Percentiles rank a stretch among this genome's conserved stretches.
Evolutionary conservation across 2,888 invertebrate species (phyloP).

Genomic region (Acanthopleura granulata): DNA sequence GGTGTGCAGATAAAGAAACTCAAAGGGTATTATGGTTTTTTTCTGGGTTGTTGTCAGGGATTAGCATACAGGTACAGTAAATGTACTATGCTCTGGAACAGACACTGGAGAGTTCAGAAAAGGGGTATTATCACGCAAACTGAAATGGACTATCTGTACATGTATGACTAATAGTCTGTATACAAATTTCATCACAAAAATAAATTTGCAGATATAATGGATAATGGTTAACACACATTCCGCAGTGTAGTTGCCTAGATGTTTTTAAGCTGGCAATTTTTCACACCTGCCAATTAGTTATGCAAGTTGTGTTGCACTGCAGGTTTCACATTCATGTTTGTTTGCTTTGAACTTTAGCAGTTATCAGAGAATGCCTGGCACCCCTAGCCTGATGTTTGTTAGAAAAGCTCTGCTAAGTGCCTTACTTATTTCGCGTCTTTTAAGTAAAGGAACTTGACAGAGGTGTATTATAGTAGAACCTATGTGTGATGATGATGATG

Average conservation of each 20-base stretch:
- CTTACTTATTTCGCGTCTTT: neutral
- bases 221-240: too few species aligned
- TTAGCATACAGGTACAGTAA: too few species aligned
- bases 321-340: neutral
- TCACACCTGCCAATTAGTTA: neutral
- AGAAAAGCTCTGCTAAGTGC: slow-evolving; percentile 1
- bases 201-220: too few species aligned
- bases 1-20: too few species aligned
- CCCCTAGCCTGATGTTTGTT: neutral
- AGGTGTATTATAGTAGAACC: neutral
- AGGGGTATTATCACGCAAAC: too few species aligned
- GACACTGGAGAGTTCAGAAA: too few species aligned
- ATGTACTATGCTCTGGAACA: too few species aligned
- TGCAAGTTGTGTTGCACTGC: neutral
- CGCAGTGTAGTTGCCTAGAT: too few species aligned
- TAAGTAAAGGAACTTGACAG: slow-evolving; percentile 4
- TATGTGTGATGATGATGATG: slow-evolving; percentile 5
- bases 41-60: too few species aligned
- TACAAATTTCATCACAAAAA: neutral
- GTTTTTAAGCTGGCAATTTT: too few species aligned
- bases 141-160: too few species aligned
- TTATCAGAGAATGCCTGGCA: slow-evolving; percentile 7
- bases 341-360: neutral
- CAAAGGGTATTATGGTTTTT: too few species aligned
- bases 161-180: neutral